Base-by-base conservation (phyloP, 2,888 invertebrate species). In the Pristionchus maxplancki region DNA sequence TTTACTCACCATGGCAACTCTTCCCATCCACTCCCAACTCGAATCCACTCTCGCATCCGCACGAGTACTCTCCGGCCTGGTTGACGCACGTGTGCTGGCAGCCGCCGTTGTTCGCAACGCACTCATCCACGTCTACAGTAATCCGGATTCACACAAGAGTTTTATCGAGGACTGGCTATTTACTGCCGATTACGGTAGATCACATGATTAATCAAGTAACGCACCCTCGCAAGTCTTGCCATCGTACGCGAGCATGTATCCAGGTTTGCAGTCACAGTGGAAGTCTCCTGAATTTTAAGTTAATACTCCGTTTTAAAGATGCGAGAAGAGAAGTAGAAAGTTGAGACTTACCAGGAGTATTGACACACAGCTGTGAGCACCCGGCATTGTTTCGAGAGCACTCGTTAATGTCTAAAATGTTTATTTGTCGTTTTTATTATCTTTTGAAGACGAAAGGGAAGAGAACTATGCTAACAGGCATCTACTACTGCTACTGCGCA, bases 71-170 rank as follows among this genome's bases (percentile, higher is more conserved):
- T 85, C 97, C 97, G 28, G 97, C 97, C 89, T 96, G 96, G 95
- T 97, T 97, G 92, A 97, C 96, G 94, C 97, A 97, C 88, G 97
- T 97, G 94, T 97, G 97, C 92, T 97, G 96, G 94, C 98, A 97
- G 89, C 97, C 96, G 95, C 97, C 96, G 92, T 96, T 96, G 93
- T 97, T 97, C 93, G 97, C 96, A 91, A 96, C 96, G 95, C 97
- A 97, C 95, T 97, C 97, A 94, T 97, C 97, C 48, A 97, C 96
- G 94, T 97, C 97, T 90, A 96, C 96, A 95, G 87, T 5, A 44
- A 24, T 0, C 0, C n/a, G 20, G 15, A 15, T 64, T 28, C 13
- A 78, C 40, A 9, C 24, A 28, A 8, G 34, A 28, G 34, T 78
- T 40, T 15, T 44, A 31, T 31, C 85, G 40, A 40, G 1, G 37